Evolutionary conservation across 2,888 invertebrate genomes (phyloP).

Genomic region (Strigamia maritima): DNA sequence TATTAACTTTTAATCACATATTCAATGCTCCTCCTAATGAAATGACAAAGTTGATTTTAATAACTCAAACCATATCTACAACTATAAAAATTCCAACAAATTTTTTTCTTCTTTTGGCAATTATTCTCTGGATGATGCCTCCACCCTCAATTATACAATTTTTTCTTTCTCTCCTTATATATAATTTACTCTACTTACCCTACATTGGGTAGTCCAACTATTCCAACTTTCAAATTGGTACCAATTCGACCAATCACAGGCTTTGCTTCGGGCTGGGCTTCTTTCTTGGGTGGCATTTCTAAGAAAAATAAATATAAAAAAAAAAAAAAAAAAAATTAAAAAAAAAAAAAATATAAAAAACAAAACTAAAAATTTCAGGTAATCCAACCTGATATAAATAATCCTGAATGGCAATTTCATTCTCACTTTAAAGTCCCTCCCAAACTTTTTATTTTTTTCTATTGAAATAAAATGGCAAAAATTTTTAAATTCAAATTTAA

Average conservation of each 20-base stretch:
- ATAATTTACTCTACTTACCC: constrained; percentile 57
- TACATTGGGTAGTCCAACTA: constrained; percentile 88
- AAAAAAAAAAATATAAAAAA: background rate
- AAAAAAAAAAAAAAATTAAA: background rate
- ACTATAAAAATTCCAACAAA: constrained; percentile 26
- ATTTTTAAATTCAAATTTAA: background rate
- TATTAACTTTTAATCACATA: background rate
- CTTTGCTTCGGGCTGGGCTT: constrained; percentile 73
- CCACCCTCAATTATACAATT: constrained; percentile 20
- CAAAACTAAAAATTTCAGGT: background rate
- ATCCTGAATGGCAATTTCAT: background rate
- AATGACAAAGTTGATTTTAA: background rate
- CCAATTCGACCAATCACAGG: constrained; percentile 91
- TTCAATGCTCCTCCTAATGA: background rate
- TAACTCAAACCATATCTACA: constrained; percentile 25
- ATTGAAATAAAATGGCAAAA: background rate
- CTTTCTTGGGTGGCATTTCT: constrained; percentile 64
- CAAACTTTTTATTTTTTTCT: no score
- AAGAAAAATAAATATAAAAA: background rate
- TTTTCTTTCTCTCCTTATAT: background rate
- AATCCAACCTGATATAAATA: background rate
- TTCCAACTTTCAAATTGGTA: constrained; percentile 93
- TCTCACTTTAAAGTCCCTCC: background rate
- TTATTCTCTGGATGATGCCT: constrained; percentile 9
- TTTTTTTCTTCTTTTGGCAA: constrained; percentile 12